phyloP scores from a whole-genome alignment of 1,140 invertebrate species.

The Marisa cornuarietis region DNA sequence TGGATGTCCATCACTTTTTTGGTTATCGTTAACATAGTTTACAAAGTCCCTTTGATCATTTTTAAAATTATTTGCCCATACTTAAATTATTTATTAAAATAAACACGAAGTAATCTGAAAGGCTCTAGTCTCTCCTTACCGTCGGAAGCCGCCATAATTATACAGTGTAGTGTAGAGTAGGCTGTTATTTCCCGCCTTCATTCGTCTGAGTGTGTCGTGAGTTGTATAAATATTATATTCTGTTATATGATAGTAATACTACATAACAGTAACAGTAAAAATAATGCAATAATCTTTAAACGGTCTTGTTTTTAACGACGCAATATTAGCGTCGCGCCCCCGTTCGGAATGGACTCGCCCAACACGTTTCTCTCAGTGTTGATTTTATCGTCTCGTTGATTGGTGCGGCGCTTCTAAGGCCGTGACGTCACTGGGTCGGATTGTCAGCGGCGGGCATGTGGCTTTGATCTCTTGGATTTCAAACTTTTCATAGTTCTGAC shows the following conservation, averaged over 20 bases:
- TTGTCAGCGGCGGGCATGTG: conserved; percentile 56
- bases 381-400: conserved; percentile 52
- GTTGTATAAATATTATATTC: background rate
- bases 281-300: too few relatives aligned
- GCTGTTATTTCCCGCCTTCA: background rate
- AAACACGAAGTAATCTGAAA: conserved; percentile 32
- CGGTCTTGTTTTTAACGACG: too few relatives aligned
- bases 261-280: too few relatives aligned
- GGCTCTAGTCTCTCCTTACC: conserved; percentile 39
- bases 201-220: background rate
- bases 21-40: background rate
- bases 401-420: conserved; percentile 54
- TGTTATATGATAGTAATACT: background rate
- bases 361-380: conserved; percentile 50
- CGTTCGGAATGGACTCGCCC: conserved; percentile 35
- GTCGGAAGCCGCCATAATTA: conserved; percentile 34
- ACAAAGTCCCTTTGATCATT: conserved; percentile 18
- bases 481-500: conserved; percentile 37
- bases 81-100: conserved; percentile 10
- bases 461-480: conserved; percentile 52
- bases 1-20: background rate
- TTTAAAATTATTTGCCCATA: conserved; percentile 2
- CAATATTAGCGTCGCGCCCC: background rate
- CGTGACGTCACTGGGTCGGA: conserved; percentile 50
- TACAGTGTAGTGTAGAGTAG: conserved; percentile 23